Evolutionary conservation across 2,888 invertebrate species (phyloP).

Genomic region (Dione vanillae): DNA sequence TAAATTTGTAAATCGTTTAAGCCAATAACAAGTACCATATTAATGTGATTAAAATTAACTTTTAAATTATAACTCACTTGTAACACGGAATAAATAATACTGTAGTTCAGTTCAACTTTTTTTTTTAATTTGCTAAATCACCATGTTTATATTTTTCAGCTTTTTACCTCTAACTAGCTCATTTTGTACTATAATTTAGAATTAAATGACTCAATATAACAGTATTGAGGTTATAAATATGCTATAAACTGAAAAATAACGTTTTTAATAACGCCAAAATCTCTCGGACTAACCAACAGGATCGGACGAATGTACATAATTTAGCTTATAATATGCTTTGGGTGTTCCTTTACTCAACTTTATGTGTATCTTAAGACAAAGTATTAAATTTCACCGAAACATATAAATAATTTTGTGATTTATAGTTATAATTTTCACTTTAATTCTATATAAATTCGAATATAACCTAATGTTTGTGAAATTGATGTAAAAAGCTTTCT

Average conservation of each 20-base stretch:
- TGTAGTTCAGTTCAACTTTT: no score
- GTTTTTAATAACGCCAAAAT: constrained; percentile 26
- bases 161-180: constrained; percentile 4
- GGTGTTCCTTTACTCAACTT: not conserved
- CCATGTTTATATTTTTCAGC: not conserved
- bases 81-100: no score
- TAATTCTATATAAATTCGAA: not conserved
- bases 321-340: not conserved
- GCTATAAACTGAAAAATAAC: constrained; percentile 30
- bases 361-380: not conserved
- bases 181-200: constrained; percentile 22
- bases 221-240: constrained; percentile 19
- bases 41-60: no score
- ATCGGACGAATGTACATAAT: constrained; percentile 2
- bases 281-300: not conserved
- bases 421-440: not conserved
- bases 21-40: no score
- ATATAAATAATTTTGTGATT: not conserved
- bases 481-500: not conserved
- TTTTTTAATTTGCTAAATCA: no score
- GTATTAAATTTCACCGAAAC: not conserved
- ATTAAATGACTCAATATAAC: constrained; percentile 24
- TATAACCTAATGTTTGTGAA: not conserved
- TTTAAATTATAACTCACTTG: no score
- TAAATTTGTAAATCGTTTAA: not conserved